These are phyloP conservation scores for Micoletzkya japonica DNA, from an alignment of 2,888 invertebrate species.

Conservation along the genomic window DNA sequence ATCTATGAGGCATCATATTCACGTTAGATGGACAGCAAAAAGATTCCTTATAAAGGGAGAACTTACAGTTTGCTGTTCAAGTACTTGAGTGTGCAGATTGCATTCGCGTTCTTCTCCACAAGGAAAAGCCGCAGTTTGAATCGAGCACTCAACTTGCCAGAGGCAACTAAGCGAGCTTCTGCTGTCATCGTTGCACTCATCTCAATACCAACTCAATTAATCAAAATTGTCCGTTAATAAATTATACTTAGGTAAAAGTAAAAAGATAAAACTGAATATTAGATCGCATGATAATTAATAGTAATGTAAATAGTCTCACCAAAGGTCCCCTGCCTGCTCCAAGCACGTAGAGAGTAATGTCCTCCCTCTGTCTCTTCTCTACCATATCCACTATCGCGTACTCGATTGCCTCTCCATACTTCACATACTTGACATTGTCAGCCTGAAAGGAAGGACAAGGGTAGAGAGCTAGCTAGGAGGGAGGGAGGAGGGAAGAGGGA, in stretches of 20 bases:
- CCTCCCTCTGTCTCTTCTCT: slow-evolving; percentile 10
- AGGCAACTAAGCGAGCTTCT: background rate
- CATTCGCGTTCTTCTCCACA: slow-evolving; percentile 97
- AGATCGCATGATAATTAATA: background rate
- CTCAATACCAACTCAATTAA: slow-evolving; percentile 11
- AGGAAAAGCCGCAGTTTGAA: slow-evolving; percentile 74
- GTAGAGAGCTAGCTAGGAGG: too few species aligned
- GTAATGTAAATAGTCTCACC: slow-evolving; percentile 70
- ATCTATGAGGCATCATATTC: slow-evolving; percentile 34
- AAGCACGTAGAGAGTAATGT: slow-evolving; percentile 78
- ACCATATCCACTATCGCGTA: slow-evolving; percentile 40
- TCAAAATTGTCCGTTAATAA: background rate
- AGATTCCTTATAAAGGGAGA: background rate
- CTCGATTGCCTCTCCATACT: slow-evolving; percentile 43
- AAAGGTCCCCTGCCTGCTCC: slow-evolving; percentile 94
- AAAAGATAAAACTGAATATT: background rate
- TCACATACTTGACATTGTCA: slow-evolving; percentile 21
- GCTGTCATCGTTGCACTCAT: slow-evolving; percentile 33
- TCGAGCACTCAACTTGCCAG: background rate
- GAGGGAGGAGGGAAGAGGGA: too few species aligned
- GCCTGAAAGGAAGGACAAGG: slow-evolving; percentile 6
- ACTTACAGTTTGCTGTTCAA: slow-evolving; percentile 43
- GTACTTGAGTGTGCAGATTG: slow-evolving; percentile 70
- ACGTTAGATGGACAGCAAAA: background rate
- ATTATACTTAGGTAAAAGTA: background rate